These are phyloP conservation scores for Sapayoa aenigma DNA, from an alignment of 2,113 vertebrate species.

Conservation along the genomic window DNA sequence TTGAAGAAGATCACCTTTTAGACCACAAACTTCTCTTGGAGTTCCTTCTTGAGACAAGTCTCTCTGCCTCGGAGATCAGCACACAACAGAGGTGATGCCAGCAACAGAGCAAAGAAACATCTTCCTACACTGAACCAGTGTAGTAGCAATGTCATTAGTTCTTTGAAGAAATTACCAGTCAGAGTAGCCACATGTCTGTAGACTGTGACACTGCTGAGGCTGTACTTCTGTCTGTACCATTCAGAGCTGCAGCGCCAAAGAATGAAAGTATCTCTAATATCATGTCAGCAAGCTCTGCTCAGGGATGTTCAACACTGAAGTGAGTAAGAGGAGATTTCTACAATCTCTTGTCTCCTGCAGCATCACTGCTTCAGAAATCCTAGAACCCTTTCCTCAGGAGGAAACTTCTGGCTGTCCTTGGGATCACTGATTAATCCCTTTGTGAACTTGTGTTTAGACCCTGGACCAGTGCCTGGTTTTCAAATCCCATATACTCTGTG, in stretches of 20 bases:
- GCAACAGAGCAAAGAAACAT: background rate
- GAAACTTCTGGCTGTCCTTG: background rate
- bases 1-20: background rate
- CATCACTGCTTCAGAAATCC: background rate
- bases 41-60: background rate
- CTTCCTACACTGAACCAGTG: background rate
- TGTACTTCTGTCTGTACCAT: background rate
- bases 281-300: background rate
- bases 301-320: background rate
- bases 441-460: background rate
- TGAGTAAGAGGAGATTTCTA: background rate
- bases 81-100: background rate
- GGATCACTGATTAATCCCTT: background rate
- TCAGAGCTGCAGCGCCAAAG: background rate
- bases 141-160: background rate
- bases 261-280: background rate
- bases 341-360: background rate
- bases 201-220: background rate
- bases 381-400: background rate
- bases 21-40: background rate
- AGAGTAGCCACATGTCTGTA: accelerated
- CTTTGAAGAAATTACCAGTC: background rate
- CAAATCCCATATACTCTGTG: background rate
- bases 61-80: background rate
- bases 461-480: background rate